Evolutionary conservation across 2,113 vertebrate species (phyloP).

Genomic region (Pseudolaguvia tuberculata): DNA sequence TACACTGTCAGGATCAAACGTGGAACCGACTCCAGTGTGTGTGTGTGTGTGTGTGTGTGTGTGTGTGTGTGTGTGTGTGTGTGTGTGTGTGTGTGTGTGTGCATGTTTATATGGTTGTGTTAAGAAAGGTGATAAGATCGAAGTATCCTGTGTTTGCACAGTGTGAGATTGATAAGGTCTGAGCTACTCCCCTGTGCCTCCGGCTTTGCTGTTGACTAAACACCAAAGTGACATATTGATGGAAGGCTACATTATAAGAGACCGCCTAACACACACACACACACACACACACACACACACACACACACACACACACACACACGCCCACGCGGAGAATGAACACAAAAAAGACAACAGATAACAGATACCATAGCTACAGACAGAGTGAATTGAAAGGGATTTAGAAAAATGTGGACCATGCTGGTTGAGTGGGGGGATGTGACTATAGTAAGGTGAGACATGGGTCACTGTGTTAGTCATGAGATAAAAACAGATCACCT

Average conservation of each 20-base stretch:
- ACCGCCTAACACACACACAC: not conserved
- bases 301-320: conserved; percentile 15
- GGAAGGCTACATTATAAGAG: conserved; percentile 20
- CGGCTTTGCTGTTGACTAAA: conserved; percentile 39
- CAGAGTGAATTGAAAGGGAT: not conserved
- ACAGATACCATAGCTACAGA: not conserved
- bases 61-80: conserved; percentile 29
- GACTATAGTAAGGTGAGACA: conserved; percentile 29
- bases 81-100: conserved; percentile 10
- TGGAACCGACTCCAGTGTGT: conserved; percentile 17
- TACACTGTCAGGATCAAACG: not conserved
- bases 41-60: conserved; percentile 34
- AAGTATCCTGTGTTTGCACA: conserved; percentile 34
- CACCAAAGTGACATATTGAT: conserved; percentile 34
- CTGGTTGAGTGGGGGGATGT: conserved; percentile 13
- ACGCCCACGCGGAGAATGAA: not conserved
- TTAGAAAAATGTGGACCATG: not conserved
- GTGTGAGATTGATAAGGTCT: conserved; percentile 48
- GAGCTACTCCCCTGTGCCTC: conserved; percentile 31
- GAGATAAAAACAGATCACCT: conserved; percentile 26
- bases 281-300: conserved; percentile 30
- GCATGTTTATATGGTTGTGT: not conserved
- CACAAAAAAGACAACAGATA: not conserved
- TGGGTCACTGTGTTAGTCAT: conserved; percentile 45
- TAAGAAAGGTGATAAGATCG: conserved; percentile 35